Base-by-base conservation (phyloP, 2,113 vertebrate species). In the Coregonus clupeaformis region DNA sequence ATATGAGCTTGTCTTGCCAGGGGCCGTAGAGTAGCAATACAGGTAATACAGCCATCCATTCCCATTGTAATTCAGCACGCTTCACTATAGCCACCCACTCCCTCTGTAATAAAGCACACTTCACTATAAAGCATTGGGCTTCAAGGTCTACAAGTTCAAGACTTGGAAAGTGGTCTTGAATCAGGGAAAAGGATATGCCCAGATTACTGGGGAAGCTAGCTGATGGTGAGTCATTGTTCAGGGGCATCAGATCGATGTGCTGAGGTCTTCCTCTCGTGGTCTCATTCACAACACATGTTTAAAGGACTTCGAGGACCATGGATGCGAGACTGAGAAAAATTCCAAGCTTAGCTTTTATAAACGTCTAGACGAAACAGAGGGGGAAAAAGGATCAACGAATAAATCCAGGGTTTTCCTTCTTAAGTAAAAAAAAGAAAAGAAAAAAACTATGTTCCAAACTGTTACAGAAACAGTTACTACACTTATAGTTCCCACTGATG, bases 1-100 rank as follows among this genome's bases (percentile, higher is more conserved):
- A 79, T 81, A 91, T 89, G 86, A 88, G 84, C 75, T 91, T 80
- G 86, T 83, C 71, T 66, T 7, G 70, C 86, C 76, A 84, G 73
- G 77, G 84, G 81, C 36, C 36, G 11, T 42, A 42, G 74, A 69
- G 68, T 73, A 81, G 83, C 76, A 81, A 1, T 14, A 52, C 49
- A 52, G 82, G 76, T 86, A 83, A 87, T 85, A 73, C 72, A 82
- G 77, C 83, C 71, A 45, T 69, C 1, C 32, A 80, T 85, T 88
- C 82, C 79, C 90, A 84, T 73, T 84, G 83, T 76, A 83, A 86
- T 82, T 71, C 80, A 79, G 36, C 73, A 57, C 79, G 64, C 77
- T 77, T 24, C 7, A 85, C 70, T 77, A 71, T 87, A 78, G 77
- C 82, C 71, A 45, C 69, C 1, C 32, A 80, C 85, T 88, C 83